A percentile compares a stretch with the other conserved stretches of the same genome.
phyloP scores from a whole-genome alignment of 2,888 invertebrate species.

The Habroteleia sp. region DNA sequence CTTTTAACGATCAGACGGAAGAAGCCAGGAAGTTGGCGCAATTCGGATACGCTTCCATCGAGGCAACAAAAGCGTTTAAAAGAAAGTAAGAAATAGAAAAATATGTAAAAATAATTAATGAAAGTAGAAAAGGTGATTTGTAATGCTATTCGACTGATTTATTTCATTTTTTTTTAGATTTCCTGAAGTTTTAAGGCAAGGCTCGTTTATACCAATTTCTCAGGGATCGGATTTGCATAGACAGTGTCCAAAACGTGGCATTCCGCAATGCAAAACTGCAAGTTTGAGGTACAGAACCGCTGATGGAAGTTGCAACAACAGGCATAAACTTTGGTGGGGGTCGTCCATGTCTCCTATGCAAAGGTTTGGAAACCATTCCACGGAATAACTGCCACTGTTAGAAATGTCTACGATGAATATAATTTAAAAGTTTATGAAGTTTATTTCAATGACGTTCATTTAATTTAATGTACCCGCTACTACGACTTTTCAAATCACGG shows the following conservation, averaged over 20 bases:
- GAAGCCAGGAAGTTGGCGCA: slow-evolving; percentile 84
- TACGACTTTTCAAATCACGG: no score
- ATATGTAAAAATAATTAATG: neutral
- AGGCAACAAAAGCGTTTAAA: slow-evolving; percentile 84
- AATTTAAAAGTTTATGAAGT: no score
- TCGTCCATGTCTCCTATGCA: slow-evolving; percentile 89
- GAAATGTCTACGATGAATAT: no score
- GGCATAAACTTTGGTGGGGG: slow-evolving; percentile 89
- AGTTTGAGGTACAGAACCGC: slow-evolving; percentile 88
- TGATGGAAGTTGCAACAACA: slow-evolving; percentile 95
- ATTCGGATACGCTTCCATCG: slow-evolving; percentile 87
- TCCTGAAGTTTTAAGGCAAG: slow-evolving; percentile 70
- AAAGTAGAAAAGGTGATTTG: no score
- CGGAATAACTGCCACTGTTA: no score
- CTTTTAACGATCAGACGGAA: slow-evolving; percentile 86
- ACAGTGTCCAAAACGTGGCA: slow-evolving; percentile 86
- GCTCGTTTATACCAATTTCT: slow-evolving; percentile 61
- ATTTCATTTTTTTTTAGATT: slow-evolving; percentile 66
- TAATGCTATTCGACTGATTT: no score
- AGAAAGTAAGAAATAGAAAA: slow-evolving; percentile 82
- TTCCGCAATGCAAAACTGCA: slow-evolving; percentile 87
- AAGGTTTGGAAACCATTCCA: no score
- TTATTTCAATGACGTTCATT: no score
- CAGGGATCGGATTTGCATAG: slow-evolving; percentile 82
- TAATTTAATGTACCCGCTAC: no score